A percentile compares a stretch with the other conserved stretches of the same genome.
Conservation (phyloP, 2,888 invertebrate species). For the Volucella zonaria region DNA sequence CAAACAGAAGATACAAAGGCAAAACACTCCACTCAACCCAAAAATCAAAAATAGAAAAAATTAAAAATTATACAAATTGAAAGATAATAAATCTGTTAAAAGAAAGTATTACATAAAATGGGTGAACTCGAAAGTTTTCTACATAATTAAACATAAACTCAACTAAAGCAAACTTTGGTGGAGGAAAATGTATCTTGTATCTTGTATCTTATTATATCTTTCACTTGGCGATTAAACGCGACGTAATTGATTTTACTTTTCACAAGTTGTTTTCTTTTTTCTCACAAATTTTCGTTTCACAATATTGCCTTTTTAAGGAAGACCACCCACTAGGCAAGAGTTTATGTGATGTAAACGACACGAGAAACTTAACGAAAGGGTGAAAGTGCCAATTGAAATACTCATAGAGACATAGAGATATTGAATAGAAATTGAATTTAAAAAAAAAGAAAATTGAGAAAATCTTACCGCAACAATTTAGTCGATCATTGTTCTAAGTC, state of each 20-base stretch:
- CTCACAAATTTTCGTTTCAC: not conserved
- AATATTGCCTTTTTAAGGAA: too few species aligned
- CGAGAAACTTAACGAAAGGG: not conserved
- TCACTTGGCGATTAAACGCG: not conserved
- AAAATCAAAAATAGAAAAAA: conserved; percentile 13
- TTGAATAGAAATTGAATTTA: too few species aligned
- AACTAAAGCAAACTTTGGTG: not conserved
- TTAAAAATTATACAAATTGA: not conserved
- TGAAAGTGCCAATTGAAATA: not conserved
- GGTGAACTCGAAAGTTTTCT: conserved; percentile 43
- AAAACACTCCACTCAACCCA: not conserved
- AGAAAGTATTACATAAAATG: conserved; percentile 57
- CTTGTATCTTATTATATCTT: conserved; percentile 3
- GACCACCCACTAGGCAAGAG: too few species aligned
- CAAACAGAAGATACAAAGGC: not conserved
- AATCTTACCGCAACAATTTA: too few species aligned
- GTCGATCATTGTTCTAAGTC: too few species aligned
- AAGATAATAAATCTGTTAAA: conserved; percentile 13
- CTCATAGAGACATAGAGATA: too few species aligned
- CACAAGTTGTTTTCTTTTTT: not conserved
- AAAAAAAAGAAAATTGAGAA: too few species aligned
- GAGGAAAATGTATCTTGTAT: conserved; percentile 7
- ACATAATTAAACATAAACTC: conserved; percentile 50
- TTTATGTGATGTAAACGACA: not conserved
- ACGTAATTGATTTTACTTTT: not conserved